Conservation (phyloP, 1,140 invertebrate genomes). For the Orchestia grillus region DNA sequence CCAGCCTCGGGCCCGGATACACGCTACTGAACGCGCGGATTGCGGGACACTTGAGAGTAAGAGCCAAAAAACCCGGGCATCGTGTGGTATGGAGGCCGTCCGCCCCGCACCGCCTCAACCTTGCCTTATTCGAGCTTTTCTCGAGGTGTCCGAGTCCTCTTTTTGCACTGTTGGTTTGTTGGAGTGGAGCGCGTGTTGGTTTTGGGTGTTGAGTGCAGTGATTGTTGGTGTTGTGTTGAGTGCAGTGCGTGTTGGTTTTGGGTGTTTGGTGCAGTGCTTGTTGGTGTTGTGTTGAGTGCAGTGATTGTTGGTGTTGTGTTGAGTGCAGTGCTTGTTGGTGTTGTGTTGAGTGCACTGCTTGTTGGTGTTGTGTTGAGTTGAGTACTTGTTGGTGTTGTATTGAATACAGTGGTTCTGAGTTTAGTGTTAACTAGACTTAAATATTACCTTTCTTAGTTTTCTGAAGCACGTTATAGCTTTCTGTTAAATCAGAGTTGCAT, state of each 20-base stretch:
- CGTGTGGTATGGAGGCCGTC: conserved; percentile 31
- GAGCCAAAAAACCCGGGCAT: not conserved
- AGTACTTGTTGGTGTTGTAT: not conserved
- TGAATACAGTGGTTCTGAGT: not conserved
- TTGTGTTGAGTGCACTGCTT: not conserved
- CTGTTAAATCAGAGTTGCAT: not conserved
- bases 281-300: not conserved
- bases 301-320: not conserved
- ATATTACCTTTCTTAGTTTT: not conserved
- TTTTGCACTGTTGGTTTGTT: not conserved
- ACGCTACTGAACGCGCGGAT: conserved; percentile 40
- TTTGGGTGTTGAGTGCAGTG: not conserved
- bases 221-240: not conserved
- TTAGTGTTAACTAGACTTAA: not conserved
- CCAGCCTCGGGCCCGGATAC: conserved; percentile 28
- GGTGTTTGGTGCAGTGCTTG: not conserved
- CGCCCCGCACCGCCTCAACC: not conserved
- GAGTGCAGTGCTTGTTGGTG: not conserved
- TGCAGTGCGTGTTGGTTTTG: not conserved
- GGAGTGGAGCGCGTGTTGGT: not conserved
- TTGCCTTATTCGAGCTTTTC: not conserved
- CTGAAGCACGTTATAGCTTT: not conserved
- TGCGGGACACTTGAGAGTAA: conserved; percentile 21
- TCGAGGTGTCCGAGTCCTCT: not conserved
- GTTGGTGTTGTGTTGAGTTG: not conserved